Conservation (phyloP, 2,888 invertebrate genomes). For the Meandrusa payeni region DNA sequence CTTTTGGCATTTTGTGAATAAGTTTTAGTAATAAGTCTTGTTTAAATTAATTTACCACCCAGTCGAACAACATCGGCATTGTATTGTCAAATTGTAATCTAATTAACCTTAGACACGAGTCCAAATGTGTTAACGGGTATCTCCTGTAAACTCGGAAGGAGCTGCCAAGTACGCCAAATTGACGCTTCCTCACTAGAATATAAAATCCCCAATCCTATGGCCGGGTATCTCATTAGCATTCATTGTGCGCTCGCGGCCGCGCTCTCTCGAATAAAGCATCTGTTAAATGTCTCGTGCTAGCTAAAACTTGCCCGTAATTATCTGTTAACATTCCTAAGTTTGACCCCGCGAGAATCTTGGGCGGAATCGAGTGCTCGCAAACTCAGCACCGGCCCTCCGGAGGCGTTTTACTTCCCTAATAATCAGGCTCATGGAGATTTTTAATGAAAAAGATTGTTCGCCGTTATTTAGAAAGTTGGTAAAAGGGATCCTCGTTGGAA, state of each 20-base stretch:
- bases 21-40: neutral
- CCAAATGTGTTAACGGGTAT: slow-evolving; percentile 76
- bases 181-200: slow-evolving; percentile 41
- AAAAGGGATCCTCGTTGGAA: slow-evolving; percentile 69
- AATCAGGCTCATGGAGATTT: slow-evolving; percentile 76
- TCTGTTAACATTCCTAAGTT: slow-evolving; percentile 80
- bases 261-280: slow-evolving; percentile 77
- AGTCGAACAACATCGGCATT: slow-evolving; percentile 38
- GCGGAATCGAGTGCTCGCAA: slow-evolving; percentile 58
- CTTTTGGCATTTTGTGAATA: slow-evolving; percentile 5
- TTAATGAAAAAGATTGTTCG: slow-evolving; percentile 79
- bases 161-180: slow-evolving; percentile 39
- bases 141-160: slow-evolving; percentile 51
- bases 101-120: slow-evolving; percentile 78
- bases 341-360: slow-evolving; percentile 76
- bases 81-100: slow-evolving; percentile 71
- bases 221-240: slow-evolving; percentile 70
- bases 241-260: slow-evolving; percentile 75
- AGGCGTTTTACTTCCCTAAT: slow-evolving; percentile 76
- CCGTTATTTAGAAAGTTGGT: slow-evolving; percentile 77
- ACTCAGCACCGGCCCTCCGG: slow-evolving; percentile 59
- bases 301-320: slow-evolving; percentile 78
- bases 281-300: slow-evolving; percentile 80
- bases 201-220: slow-evolving; percentile 52
- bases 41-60: neutral